phyloP scores from a whole-genome alignment of 2,113 vertebrate genomes.

The Calypte anna region DNA sequence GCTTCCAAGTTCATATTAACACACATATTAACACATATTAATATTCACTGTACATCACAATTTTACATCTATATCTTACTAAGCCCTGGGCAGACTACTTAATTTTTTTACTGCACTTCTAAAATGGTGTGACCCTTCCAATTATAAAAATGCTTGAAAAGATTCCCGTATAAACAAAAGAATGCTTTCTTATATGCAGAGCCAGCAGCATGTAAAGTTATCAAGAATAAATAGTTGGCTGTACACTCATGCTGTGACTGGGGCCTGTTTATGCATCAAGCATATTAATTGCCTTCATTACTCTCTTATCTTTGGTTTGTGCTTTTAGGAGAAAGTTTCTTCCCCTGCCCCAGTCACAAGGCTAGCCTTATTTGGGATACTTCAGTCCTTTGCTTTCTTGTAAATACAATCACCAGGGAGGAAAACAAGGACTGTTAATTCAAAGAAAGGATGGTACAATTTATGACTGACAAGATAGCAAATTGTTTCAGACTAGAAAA shows the following conservation, averaged over 20 bases:
- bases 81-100: background rate
- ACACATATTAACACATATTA: too few species aligned
- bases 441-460: background rate
- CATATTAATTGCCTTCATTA: background rate
- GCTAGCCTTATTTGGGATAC: background rate
- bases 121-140: background rate
- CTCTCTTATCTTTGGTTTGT: background rate
- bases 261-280: background rate
- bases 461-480: background rate
- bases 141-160: background rate
- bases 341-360: background rate
- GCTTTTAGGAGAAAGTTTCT: background rate
- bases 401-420: background rate
- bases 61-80: background rate
- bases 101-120: background rate
- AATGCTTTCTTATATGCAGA: background rate
- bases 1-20: background rate
- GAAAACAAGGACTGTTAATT: background rate
- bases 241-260: background rate
- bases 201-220: background rate
- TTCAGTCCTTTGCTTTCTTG: background rate
- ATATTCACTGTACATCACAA: background rate
- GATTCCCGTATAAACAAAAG: background rate
- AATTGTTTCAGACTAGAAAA: background rate
- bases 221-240: background rate